Conservation (phyloP, 2,113 vertebrate genomes). For the Upupa epops region DNA sequence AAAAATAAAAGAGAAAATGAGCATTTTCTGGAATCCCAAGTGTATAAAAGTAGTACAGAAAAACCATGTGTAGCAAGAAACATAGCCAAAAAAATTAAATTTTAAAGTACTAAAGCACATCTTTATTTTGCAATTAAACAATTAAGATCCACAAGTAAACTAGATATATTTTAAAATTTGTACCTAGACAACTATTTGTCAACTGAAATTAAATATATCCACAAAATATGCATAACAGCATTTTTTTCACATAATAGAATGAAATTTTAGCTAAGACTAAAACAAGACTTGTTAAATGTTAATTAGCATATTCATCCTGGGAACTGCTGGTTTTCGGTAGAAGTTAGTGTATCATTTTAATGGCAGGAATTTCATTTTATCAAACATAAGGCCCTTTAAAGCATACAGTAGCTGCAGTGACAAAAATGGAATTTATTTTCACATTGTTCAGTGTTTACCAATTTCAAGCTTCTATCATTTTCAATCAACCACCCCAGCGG, state of each 20-base stretch:
- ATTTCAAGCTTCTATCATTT: slow-evolving; percentile 71
- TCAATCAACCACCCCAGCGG: not conserved
- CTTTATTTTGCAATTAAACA: slow-evolving; percentile 83
- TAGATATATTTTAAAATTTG: slow-evolving; percentile 75
- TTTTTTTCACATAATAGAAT: slow-evolving; percentile 73
- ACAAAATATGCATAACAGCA: slow-evolving; percentile 75
- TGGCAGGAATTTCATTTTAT: slow-evolving; percentile 71
- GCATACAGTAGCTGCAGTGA: slow-evolving; percentile 73
- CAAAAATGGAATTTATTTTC: slow-evolving; percentile 65
- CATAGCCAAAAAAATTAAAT: not conserved
- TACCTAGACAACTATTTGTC: slow-evolving; percentile 78
- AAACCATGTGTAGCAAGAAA: not conserved
- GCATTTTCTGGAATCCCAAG: not conserved
- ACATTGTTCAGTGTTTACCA: slow-evolving; percentile 73
- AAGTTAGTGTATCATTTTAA: slow-evolving; percentile 64
- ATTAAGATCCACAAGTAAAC: slow-evolving; percentile 78
- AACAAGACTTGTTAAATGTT: slow-evolving; percentile 74
- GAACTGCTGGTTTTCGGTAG: slow-evolving; percentile 70
- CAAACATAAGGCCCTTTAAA: slow-evolving; percentile 74
- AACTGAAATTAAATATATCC: slow-evolving; percentile 79
- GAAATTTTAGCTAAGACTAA: slow-evolving; percentile 72
- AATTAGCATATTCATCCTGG: slow-evolving; percentile 67
- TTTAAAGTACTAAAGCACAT: slow-evolving; percentile 81
- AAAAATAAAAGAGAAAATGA: not conserved
- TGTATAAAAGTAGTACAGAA: not conserved